A percentile compares a stretch with the other conserved stretches of the same genome.
Conservation (phyloP, 2,888 invertebrate genomes). For the Tetragnatha montana region DNA sequence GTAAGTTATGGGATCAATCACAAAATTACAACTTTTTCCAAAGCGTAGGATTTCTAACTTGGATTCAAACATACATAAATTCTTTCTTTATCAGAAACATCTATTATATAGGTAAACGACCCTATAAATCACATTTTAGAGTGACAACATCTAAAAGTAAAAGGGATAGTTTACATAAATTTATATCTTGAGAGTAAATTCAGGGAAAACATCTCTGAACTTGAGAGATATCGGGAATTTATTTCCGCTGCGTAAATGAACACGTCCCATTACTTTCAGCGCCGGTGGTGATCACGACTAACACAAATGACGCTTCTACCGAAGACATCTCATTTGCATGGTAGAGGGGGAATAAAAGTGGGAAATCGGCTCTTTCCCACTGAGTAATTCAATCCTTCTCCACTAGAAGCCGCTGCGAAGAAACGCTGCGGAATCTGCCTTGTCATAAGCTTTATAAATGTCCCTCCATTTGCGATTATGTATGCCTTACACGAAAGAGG, state of each 20-base stretch:
- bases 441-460: constrained; percentile 29
- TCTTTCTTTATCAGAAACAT: no score
- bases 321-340: not conserved
- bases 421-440: constrained; percentile 2
- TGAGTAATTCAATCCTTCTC: constrained; percentile 1
- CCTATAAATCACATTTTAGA: no score
- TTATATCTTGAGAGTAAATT: not conserved
- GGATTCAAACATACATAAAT: no score
- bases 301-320: not conserved
- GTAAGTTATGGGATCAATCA: no score
- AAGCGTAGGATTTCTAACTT: no score
- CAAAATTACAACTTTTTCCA: no score
- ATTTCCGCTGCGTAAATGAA: not conserved
- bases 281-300: not conserved
- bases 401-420: not conserved
- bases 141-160: not conserved
- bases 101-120: no score
- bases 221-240: not conserved
- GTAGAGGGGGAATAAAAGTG: not conserved
- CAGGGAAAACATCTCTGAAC: not conserved
- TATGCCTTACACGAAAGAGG: not conserved
- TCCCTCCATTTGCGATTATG: constrained; percentile 16
- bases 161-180: not conserved
- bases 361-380: not conserved
- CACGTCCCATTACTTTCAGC: not conserved